Conservation (phyloP, 2,888 invertebrate genomes). For the Escarpia spicata region DNA sequence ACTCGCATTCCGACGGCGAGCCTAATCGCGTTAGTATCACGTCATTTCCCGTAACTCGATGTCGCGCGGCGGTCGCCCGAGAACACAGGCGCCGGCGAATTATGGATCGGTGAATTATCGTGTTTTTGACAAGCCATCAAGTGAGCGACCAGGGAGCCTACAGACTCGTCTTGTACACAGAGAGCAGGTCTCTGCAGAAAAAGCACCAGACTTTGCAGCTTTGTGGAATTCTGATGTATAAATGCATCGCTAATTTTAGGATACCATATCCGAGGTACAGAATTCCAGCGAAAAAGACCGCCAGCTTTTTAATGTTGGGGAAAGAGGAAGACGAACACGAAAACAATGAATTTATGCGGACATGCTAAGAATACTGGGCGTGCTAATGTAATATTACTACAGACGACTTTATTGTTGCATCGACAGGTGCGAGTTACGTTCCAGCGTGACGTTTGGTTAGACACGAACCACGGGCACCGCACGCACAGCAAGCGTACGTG, state of each 20-base stretch:
- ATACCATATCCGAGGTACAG: not conserved
- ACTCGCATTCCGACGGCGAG: not conserved
- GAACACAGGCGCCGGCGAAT: not conserved
- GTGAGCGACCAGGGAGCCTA: not conserved
- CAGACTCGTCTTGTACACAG: not conserved
- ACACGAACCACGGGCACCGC: not conserved
- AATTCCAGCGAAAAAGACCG: not conserved
- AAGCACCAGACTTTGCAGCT: not conserved
- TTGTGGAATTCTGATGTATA: not conserved
- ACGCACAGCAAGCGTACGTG: not conserved
- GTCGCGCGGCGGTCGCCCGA: not conserved
- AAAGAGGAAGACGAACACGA: not conserved
- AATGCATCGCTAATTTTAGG: not conserved
- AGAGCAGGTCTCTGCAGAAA: not conserved
- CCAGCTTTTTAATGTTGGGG: not conserved
- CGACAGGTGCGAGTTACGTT: not conserved
- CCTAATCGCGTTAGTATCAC: conserved; percentile 4
- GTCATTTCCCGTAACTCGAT: conserved; percentile 6
- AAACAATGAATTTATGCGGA: not conserved
- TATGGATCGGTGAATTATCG: conserved; percentile 3
- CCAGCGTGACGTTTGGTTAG: not conserved
- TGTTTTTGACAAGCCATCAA: not conserved
- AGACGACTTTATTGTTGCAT: not conserved
- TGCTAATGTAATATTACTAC: not conserved
- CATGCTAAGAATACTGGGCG: not conserved